Percentiles rank a stretch among this genome's conserved stretches.
Conservation (phyloP, 2,888 invertebrate genomes). For the Entomobrya multifasciata region DNA sequence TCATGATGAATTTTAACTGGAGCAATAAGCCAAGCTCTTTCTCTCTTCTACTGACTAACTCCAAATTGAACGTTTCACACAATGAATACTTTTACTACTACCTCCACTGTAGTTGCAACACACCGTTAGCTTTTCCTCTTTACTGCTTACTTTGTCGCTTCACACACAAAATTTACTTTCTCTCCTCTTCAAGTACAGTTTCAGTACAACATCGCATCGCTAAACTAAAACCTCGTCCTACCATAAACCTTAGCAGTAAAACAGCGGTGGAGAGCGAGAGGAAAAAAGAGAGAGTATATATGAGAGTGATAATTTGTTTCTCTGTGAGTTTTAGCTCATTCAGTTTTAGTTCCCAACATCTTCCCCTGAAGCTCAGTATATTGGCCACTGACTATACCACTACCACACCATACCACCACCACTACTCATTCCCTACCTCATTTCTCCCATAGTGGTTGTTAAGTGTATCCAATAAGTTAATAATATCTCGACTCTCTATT, state of each 20-base stretch:
- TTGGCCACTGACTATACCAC: constrained; percentile 38
- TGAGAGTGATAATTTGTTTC: constrained; percentile 70
- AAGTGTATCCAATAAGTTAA: constrained; percentile 55
- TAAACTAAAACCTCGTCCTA: neutral
- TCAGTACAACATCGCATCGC: neutral
- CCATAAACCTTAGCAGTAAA: neutral
- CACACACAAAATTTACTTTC: constrained; percentile 36
- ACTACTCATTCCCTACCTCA: constrained; percentile 21
- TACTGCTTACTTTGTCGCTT: constrained; percentile 42
- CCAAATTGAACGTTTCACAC: constrained; percentile 67
- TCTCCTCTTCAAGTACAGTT: constrained; percentile 5
- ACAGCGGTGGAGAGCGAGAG: neutral
- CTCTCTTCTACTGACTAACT: constrained; percentile 35
- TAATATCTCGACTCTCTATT: too few species aligned
- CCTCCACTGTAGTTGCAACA: neutral
- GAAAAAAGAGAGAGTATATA: constrained; percentile 22
- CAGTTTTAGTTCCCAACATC: neutral
- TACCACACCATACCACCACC: constrained; percentile 8
- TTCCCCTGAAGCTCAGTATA: neutral
- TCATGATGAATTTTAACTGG: constrained; percentile 67
- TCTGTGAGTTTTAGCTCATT: constrained; percentile 29
- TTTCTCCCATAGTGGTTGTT: constrained; percentile 57
- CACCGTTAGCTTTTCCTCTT: constrained; percentile 45
- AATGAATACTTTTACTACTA: constrained; percentile 56
- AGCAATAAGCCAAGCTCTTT: constrained; percentile 59